Evolutionary conservation across 2,797 vertebrate genomes (phyloP).

Genomic region (Todus mexicanus): DNA sequence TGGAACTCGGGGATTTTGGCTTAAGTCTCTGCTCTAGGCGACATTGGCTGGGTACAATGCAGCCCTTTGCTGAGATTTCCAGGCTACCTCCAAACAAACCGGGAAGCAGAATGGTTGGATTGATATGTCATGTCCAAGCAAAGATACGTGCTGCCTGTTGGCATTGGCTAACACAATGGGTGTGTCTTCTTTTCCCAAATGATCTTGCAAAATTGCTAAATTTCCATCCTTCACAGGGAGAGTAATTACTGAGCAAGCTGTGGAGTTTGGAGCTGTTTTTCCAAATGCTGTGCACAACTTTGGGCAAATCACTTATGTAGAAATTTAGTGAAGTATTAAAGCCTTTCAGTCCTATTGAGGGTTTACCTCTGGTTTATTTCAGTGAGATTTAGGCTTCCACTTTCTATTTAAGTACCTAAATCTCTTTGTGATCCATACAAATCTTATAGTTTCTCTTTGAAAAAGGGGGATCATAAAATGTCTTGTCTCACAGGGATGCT

Average conservation of each 20-base stretch:
- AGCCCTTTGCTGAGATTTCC: neutral
- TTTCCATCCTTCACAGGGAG: neutral
- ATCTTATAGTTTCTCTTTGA: neutral
- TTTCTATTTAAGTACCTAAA: conserved; percentile 4
- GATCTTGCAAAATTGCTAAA: neutral
- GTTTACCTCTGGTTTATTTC: neutral
- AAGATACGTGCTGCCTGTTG: neutral
- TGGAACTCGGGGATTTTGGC: neutral
- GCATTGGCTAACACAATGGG: neutral
- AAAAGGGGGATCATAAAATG: neutral
- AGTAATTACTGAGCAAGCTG: neutral
- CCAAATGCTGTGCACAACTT: neutral
- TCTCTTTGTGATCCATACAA: neutral
- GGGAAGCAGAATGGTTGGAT: neutral
- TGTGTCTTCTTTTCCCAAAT: neutral
- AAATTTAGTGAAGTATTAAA: conserved; percentile 10
- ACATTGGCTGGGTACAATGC: neutral
- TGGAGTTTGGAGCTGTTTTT: neutral
- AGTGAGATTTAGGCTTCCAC: conserved; percentile 4
- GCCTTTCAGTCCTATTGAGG: neutral
- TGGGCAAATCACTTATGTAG: neutral
- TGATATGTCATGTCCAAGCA: neutral
- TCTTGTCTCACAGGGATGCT: neutral
- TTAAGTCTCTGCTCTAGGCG: neutral
- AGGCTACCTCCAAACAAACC: neutral